Percentiles rank a stretch among this genome's conserved stretches.
Conservation (phyloP, 2,888 invertebrate species). For the Noctuana brunneofusca region DNA sequence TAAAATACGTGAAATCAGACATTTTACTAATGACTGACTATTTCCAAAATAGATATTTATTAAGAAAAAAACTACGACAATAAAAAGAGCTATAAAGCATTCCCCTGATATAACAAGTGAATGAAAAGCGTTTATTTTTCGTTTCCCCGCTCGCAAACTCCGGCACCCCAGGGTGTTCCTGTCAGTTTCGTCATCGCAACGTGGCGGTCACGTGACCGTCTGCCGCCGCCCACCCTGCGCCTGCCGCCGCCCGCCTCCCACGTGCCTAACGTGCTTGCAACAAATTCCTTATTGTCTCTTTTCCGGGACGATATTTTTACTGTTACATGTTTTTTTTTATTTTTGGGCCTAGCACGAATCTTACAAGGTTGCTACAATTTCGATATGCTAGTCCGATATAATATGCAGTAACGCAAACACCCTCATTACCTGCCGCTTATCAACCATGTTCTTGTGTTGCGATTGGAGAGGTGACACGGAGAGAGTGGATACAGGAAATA, state of each 20-base stretch:
- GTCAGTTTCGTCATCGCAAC: slow-evolving; percentile 41
- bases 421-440: too few species aligned
- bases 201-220: slow-evolving; percentile 52
- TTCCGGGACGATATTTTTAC: background rate
- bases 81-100: background rate
- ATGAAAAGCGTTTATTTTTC: slow-evolving; percentile 31
- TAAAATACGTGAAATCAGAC: too few species aligned
- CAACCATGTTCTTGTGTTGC: too few species aligned
- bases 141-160: slow-evolving; percentile 12
- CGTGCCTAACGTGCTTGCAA: slow-evolving; percentile 7
- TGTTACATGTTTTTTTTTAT: too few species aligned
- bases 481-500: too few species aligned
- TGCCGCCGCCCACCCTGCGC: slow-evolving; percentile 11
- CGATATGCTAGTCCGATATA: too few species aligned
- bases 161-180: slow-evolving; percentile 18
- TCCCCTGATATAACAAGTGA: slow-evolving; percentile 22
- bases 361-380: too few species aligned
- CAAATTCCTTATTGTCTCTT: slow-evolving; percentile 18
- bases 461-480: too few species aligned
- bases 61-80: background rate
- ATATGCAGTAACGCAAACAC: too few species aligned
- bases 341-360: too few species aligned
- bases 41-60: background rate
- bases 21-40: too few species aligned
- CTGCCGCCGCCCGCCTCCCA: slow-evolving; percentile 10